Conservation (phyloP, 2,113 vertebrate genomes). For the Oncorhynchus tshawytscha region DNA sequence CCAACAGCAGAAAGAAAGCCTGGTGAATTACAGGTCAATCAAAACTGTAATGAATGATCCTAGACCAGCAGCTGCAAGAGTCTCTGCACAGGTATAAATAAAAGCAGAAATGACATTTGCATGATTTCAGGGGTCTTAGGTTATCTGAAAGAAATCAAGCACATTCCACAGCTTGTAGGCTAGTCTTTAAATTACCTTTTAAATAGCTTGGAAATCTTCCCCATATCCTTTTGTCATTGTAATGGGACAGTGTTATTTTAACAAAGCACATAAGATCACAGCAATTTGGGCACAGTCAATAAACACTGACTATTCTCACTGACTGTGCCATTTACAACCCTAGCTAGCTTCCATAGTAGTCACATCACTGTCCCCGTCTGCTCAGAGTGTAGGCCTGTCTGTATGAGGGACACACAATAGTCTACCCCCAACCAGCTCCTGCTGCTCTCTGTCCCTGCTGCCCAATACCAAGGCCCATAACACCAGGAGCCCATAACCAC, state of each 20-base stretch:
- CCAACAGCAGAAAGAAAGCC: too few relatives aligned
- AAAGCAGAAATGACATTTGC: background rate
- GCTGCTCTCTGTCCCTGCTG: background rate
- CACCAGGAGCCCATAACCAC: background rate
- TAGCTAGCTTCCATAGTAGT: background rate
- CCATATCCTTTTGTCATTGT: too few relatives aligned
- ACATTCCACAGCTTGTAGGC: background rate
- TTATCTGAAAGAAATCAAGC: background rate
- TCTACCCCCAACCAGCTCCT: background rate
- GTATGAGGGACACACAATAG: background rate
- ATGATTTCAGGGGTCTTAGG: background rate
- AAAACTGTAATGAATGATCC: background rate
- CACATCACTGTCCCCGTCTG: background rate
- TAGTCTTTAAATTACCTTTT: too few relatives aligned
- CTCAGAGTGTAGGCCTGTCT: background rate
- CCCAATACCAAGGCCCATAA: background rate
- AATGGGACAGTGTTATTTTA: too few relatives aligned
- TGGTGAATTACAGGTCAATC: background rate
- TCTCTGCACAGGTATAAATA: background rate
- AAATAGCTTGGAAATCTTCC: too few relatives aligned
- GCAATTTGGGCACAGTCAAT: too few relatives aligned
- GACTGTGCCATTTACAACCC: too few relatives aligned
- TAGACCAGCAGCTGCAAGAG: background rate
- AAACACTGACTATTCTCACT: too few relatives aligned
- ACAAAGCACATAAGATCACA: too few relatives aligned